These are phyloP conservation scores for Drosophila pseudoananassae DNA, from an alignment of 1,140 invertebrate genomes.

Conservation along the genomic window DNA sequence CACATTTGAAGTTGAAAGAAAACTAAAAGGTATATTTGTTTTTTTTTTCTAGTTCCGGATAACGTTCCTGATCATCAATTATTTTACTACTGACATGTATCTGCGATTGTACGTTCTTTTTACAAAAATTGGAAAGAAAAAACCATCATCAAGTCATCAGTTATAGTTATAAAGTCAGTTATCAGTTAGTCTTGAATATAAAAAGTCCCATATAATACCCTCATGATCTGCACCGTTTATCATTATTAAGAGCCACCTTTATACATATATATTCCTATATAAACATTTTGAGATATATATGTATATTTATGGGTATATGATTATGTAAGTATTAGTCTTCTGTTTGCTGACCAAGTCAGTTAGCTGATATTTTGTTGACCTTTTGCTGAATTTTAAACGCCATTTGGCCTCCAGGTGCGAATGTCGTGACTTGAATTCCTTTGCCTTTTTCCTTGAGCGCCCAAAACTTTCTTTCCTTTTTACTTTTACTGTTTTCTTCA, in stretches of 20 bases:
- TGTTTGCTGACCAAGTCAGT: conserved; percentile 31
- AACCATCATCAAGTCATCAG: too few species aligned
- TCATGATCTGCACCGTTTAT: not conserved
- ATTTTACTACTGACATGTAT: too few species aligned
- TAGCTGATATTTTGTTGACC: conserved; percentile 26
- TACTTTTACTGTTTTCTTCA: conserved; percentile 8
- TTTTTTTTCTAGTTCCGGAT: too few species aligned
- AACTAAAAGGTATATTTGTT: too few species aligned
- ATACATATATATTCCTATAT: not conserved
- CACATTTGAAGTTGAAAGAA: too few species aligned
- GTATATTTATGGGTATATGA: conserved; percentile 12
- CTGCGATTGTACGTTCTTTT: too few species aligned
- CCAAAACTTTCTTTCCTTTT: conserved; percentile 28
- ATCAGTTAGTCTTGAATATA: too few species aligned
- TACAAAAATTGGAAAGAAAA: too few species aligned
- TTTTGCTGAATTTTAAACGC: conserved; percentile 67
- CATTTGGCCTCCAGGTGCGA: conserved; percentile 58
- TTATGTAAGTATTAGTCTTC: conserved; percentile 1
- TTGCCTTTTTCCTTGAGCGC: conserved; percentile 17
- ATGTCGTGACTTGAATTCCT: conserved; percentile 69
- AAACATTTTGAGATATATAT: not conserved
- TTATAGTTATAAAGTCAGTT: too few species aligned
- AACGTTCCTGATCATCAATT: too few species aligned
- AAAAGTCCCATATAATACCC: not conserved
- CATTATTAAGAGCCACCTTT: not conserved